Base-by-base conservation (phyloP, 2,797 vertebrate species). In the Melanotaenia nigrans region DNA sequence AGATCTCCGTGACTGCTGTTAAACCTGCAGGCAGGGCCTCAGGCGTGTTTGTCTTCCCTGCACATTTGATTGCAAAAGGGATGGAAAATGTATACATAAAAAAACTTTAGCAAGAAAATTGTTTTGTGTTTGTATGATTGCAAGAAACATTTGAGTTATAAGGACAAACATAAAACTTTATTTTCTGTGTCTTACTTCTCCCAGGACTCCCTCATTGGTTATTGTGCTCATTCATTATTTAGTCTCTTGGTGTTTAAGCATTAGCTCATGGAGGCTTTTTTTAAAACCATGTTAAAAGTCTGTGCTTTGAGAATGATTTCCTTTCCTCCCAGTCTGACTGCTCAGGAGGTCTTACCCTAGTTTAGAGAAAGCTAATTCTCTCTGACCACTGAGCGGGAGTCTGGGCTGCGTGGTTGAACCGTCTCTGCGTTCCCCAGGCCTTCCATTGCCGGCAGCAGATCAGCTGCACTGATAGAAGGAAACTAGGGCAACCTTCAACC, bases 401-500 rank as follows among this genome's bases (percentile, higher is more conserved):
- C 85, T 85, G 79, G 76, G 84, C 82, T 78, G 82, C 35, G 86
- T 72, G 86, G 86, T 85, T 90, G 87, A 92, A 92, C 87, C 77
- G 87, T 83, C 84, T 86, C 84, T 74, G 82, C 85, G 88, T 87
- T 85, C 82, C 75, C 72, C 49, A 2, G 72, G 85, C 78, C 87
- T 84, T 90, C 85, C 89, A 67, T 89, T 66, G 85, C 90, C 77
- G 62, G 67, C 74, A 82, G 90, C 91, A 86, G 88, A 88, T 92
- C 90, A 90, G 87, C 88, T 90, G 85, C 85, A 73, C 86, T 65
- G 89, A 90, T 90, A 83, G 71, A 82, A 68, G 71, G 83, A 92
- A 92, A 92, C 89, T 85, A 87, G 92, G 87, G 83, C 90, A 88
- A 85, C 86, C 88, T 89, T 78, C 84, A 70, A 56, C 75, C 89